Conservation (phyloP, 2,888 invertebrate genomes). For the Conus canariensis region DNA sequence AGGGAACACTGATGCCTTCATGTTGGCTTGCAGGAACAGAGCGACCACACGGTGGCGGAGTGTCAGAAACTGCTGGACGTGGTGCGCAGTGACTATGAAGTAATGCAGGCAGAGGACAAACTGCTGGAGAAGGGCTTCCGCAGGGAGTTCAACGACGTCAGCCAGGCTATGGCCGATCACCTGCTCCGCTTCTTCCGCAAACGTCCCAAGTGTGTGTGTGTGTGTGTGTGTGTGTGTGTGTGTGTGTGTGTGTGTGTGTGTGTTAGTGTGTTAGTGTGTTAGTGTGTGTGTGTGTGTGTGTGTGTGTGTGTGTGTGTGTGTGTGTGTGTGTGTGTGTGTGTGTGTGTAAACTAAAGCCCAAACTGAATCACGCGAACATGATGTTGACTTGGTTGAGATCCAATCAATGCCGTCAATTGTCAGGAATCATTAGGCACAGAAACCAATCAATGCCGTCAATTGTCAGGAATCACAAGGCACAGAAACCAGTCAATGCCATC, state of each 20-base stretch:
- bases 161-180: conserved; percentile 72
- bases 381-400: too few species aligned
- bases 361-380: too few species aligned
- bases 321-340: neutral
- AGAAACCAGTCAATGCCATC: too few species aligned
- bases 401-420: too few species aligned
- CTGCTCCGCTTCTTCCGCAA: conserved; percentile 75
- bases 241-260: too few species aligned
- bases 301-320: conserved; percentile 56
- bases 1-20: too few species aligned
- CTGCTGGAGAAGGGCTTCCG: conserved; percentile 77
- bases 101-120: conserved; percentile 76
- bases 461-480: too few species aligned
- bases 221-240: neutral
- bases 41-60: neutral
- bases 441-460: too few species aligned
- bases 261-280: neutral
- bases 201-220: conserved; percentile 71
- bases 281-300: conserved; percentile 56
- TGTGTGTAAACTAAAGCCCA: too few species aligned
- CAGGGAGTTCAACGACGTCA: conserved; percentile 76
- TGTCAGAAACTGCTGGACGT: conserved; percentile 58
- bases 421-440: too few species aligned
- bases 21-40: neutral
- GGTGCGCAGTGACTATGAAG: conserved; percentile 73